A percentile compares a stretch with the other conserved stretches of the same genome.
phyloP scores from a whole-genome alignment of 2,888 invertebrate species.

The Laothoe populi region DNA sequence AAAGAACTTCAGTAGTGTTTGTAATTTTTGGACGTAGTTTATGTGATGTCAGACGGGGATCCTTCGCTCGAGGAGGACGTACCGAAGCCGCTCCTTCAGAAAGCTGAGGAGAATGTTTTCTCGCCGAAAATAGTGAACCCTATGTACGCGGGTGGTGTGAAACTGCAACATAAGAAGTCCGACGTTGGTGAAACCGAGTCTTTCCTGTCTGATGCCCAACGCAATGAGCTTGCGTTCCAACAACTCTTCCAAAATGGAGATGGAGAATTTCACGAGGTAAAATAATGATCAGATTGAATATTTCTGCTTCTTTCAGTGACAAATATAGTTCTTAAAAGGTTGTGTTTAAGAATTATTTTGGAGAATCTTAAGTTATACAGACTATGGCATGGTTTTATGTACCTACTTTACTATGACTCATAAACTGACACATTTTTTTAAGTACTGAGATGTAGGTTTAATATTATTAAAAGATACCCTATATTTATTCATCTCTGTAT shows the following conservation, averaged over 20 bases:
- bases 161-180: constrained; percentile 67
- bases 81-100: constrained; percentile 70
- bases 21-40: constrained; percentile 37
- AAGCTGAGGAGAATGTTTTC: constrained; percentile 75
- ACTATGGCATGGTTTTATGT: no score
- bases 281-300: constrained; percentile 30
- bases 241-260: constrained; percentile 74
- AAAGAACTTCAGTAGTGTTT: constrained; percentile 31
- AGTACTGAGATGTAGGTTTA: no score
- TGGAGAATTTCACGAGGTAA: constrained; percentile 69
- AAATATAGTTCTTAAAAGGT: no score
- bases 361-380: no score
- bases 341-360: no score
- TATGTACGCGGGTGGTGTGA: constrained; percentile 71
- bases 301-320: background rate
- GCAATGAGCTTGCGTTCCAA: constrained; percentile 76
- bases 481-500: no score
- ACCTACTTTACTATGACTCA: no score
- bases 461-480: no score
- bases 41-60: constrained; percentile 82
- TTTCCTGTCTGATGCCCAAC: constrained; percentile 71
- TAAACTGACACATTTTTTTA: no score
- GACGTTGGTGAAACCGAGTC: constrained; percentile 72
- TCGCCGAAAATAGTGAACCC: constrained; percentile 78
- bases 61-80: constrained; percentile 81